Evolutionary conservation across 2,888 invertebrate genomes (phyloP), one percentile per base, ranked within the genome.

Genomic region (Meliscaeva auricollis): DNA sequence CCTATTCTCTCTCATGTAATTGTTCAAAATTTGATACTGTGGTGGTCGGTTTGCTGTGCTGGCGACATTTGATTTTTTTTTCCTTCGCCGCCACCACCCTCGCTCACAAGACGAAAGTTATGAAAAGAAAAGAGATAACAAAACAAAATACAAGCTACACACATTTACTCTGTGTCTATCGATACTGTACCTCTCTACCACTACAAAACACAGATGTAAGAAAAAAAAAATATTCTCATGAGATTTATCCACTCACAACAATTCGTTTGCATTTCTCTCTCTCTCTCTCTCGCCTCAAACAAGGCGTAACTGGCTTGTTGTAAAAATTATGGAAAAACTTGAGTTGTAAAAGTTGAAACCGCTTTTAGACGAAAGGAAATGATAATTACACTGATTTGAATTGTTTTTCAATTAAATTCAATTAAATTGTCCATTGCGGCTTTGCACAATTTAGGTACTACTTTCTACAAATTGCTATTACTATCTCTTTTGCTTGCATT

Each of bases 251-350:
- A 22, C 50, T 66, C 66, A 50, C 9, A 66, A 50, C 66, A 66
- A 13, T 11, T 41, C 9, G 15, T 22, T 30, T 4, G 56, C 41
- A 70, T 75, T 70, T 66, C 35, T 56, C 35, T 56, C n/a, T n/a
- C n/a, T 75, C 20, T 20, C 75, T 22, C 41, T 72, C 72, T 69
- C 48, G 7, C 60, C 9, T 60, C 3, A 35, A 66, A 84, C 70
- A 54, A 84, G 84, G 84, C 80, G 84, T 84, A 72, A 44, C 84
- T 80, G 80, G 84, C 75, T 70, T 84, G 69, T 66, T 35, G 38
- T 66, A 58, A 50, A 26, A 75, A 62, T 6, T 15, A 26, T 13
- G 8, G 35, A 20, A 46, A 30, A 64, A 46, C 54, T 30, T 9
- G 7, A 17, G n/a, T 48, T 62, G 9, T 11, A 46, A 26, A 8